Base-by-base conservation (phyloP, 2,113 vertebrate genomes). In the Bos indicus region DNA sequence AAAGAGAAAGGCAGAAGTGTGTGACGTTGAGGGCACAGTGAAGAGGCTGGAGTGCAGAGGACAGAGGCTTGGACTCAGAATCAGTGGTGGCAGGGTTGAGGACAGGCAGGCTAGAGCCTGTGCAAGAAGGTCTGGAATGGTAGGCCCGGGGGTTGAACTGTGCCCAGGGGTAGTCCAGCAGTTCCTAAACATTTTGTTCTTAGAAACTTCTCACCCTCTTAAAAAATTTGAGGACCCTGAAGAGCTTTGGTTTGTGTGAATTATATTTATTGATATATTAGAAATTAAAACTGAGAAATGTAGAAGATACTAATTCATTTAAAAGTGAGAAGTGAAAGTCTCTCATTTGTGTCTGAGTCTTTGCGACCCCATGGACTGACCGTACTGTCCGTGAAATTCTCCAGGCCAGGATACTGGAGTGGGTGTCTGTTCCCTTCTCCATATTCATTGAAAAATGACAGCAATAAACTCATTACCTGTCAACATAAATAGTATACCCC, bases 301-400 rank as follows among this genome's bases (percentile, higher is more conserved):
- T 83, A 82, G 88, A 91, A 90, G 52, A 64, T n/a, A 54, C 36
- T 7, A 80, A 85, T 3, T 80, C 6, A 43, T 74, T 74, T 74
- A 25, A 43, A 71, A 71, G 67, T 71, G n/a, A 40, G 12, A 71
- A 71, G 19, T 71, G 5, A 36, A 71, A 71, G 19, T 23, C 19
- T 5, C 19, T 40, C n/a, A 40, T 19, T 12, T 5, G 2, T 71
- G n/a, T 71, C n/a, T 36, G 17, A 40, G 19, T 12, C 67, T 59
- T 59, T 3, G 10, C 0, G 0, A 6, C 10, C 5, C 64, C n/a
- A 36, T 71, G 19, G n/a, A 71, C 67, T 71, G 67, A 40, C n/a
- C 0, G 1, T 23, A 21, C n/a, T 36, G 64, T 36, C n/a, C 1
- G 1, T 23, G n/a, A 10, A 23, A 71, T 40, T 23, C 10, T 71